Evolutionary conservation across 2,888 invertebrate genomes (phyloP), one percentile per base, ranked within the genome.

Genomic region (Plebejus melissa): DNA sequence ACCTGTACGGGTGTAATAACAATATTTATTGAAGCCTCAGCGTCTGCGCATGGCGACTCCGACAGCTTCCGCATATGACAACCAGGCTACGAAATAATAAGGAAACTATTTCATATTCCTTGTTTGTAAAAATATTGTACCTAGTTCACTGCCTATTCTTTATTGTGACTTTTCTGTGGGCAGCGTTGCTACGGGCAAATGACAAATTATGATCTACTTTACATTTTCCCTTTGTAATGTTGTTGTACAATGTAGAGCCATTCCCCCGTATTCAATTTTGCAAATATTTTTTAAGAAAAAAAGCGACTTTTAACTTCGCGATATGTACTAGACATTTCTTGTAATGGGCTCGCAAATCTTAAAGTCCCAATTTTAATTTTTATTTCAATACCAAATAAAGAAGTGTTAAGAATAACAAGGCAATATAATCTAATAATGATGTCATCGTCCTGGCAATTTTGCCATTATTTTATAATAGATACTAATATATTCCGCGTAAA

Each of bases 31-130:
- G 79, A 80, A 77, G 80, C 77, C 79, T 79, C 75, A 76, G 75
- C 69, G 77, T 46, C 79, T 78, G 79, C 78, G 78, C 79, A 79
- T 79, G 79, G 77, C 80, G 76, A 77, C 77, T 81, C 77, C 75
- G 77, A 77, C 78, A 46, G 76, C 79, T 90, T 87, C 87, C 86
- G 86, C 82, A 80, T 85, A 83, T 81, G 81, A 82, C 80, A 76
- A 71, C 41, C 50, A 13, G 41, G 54, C 32, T 50, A 28, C 71
- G 22, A 41, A 71, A 46, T 46, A 41, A 70, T 70, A 70, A 41
- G 70, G 32, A 65, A 65, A 32, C 32, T 32, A 13, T 65, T 65
- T 11, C 36, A 65, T 65, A 32, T 65, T 65, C 16, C 32, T 13
- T 65, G 32, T 36, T 65, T 36, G 65, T 65, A 11, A 65, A 65